These are phyloP conservation scores for Atopsyche davidsoni DNA, from an alignment of 1,140 invertebrate genomes.

Conservation along the genomic window DNA sequence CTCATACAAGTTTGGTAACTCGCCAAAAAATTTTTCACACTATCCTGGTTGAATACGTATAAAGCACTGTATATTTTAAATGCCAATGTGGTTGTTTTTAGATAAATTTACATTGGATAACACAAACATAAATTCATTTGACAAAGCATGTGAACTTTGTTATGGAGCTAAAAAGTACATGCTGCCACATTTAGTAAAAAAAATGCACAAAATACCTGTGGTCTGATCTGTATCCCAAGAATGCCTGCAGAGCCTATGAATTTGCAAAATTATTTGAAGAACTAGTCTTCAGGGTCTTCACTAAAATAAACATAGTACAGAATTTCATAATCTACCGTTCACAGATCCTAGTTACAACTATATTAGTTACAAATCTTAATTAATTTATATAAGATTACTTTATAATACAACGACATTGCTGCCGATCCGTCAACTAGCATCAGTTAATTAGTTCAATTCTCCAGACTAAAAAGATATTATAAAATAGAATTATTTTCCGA, in stretches of 20 bases:
- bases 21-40: too few relatives aligned
- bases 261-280: slow-evolving; percentile 81
- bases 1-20: too few relatives aligned
- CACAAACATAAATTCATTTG: slow-evolving; percentile 70
- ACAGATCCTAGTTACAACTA: too few relatives aligned
- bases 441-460: too few relatives aligned
- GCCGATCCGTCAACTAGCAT: too few relatives aligned
- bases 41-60: slow-evolving; percentile 15
- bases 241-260: slow-evolving; percentile 77
- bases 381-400: too few relatives aligned
- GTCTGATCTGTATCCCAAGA: slow-evolving; percentile 70
- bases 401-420: too few relatives aligned
- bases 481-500: too few relatives aligned
- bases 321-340: too few relatives aligned
- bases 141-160: slow-evolving; percentile 77
- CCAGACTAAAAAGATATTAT: too few relatives aligned
- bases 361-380: too few relatives aligned
- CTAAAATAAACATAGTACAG: too few relatives aligned
- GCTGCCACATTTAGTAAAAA: slow-evolving; percentile 71
- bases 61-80: neutral
- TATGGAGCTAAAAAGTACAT: slow-evolving; percentile 86
- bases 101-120: slow-evolving; percentile 79
- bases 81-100: slow-evolving; percentile 37
- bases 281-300: slow-evolving; percentile 65
- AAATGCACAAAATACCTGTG: slow-evolving; percentile 74